Base-by-base conservation (phyloP, 2,113 vertebrate species). In the Sinocyclocheilus maitianheensis region DNA sequence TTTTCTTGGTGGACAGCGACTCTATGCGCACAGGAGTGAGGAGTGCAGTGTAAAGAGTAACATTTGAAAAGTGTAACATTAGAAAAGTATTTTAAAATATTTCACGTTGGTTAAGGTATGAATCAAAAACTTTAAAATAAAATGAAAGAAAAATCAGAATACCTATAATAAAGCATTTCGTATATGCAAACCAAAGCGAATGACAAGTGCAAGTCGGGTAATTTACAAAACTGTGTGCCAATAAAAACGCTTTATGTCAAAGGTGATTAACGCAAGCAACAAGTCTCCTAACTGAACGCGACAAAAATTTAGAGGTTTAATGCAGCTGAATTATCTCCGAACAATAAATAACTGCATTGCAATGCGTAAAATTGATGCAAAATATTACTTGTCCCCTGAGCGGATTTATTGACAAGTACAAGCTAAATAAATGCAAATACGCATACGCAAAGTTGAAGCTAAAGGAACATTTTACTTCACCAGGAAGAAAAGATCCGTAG, bases 1-100 rank as follows among this genome's bases (percentile, higher is more conserved):
- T 76, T 91, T 92, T 88, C 9, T 14, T 87, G 48, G 83, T 86
- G 76, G 65, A 88, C 86, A 90, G 90, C 88, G 90, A 89, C 90
- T 63, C 88, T 63, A 9, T 84, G 85, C 40, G 90, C 65, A 63
- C 81, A 89, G 13, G n/a, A 79, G 9, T 18, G 22, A 24, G 34
- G 14, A 75, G 71, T 86, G 67, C 85, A 81, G n/a, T 11, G 43
- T 43, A 43, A 0, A 5, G 10, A 26, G 13, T 26, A 6, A 3
- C 40, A 37, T 6, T 18, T 6, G 8, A 22, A 71, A 71, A 2
- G 7, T 12, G 43, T 46, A 10, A 10, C 8, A 46, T 46, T 46
- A 46, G 43, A 46, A 43, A 43, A 46, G 43, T 46, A 10, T 55
- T 11, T 72, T 34, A 83, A 34, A 30, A 55, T 20, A 34, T 1